phyloP scores from a whole-genome alignment of 2,797 vertebrate species.

The Epinephelus coioides region DNA sequence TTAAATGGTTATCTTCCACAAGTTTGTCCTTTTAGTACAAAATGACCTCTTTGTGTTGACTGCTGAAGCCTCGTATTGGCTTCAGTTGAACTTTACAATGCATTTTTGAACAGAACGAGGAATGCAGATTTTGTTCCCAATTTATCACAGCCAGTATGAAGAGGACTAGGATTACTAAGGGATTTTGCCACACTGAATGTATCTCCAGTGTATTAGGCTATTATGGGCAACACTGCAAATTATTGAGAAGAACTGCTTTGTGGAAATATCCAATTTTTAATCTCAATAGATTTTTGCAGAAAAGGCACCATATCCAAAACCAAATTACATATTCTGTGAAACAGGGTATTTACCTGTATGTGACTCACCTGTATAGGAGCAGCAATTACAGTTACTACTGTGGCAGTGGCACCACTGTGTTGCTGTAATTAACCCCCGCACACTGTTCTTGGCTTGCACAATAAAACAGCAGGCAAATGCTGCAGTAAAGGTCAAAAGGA shows the following conservation, averaged over 20 bases:
- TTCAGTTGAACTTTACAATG: neutral
- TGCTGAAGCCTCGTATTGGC: neutral
- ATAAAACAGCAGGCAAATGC: slow-evolving; percentile 13
- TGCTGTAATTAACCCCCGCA: slow-evolving; percentile 3
- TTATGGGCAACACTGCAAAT: neutral
- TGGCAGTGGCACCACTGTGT: neutral
- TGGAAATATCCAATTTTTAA: neutral
- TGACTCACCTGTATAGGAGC: neutral
- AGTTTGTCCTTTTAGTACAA: neutral
- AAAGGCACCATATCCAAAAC: neutral
- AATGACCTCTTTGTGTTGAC: neutral
- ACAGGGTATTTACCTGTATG: neutral
- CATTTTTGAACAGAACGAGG: neutral
- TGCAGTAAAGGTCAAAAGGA: slow-evolving; percentile 29
- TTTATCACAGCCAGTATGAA: neutral
- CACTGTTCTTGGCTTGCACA: slow-evolving; percentile 5
- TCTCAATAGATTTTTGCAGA: neutral
- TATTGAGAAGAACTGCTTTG: neutral
- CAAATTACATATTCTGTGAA: neutral
- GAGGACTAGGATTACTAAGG: neutral
- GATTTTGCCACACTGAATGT: neutral
- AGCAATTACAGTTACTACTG: neutral
- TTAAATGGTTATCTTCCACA: neutral
- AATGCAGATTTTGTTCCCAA: neutral
- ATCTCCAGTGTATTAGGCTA: neutral